Evolutionary conservation across 1,140 invertebrate genomes (phyloP), one percentile per base, ranked within the genome.

Genomic region (Anastrepha ludens): DNA sequence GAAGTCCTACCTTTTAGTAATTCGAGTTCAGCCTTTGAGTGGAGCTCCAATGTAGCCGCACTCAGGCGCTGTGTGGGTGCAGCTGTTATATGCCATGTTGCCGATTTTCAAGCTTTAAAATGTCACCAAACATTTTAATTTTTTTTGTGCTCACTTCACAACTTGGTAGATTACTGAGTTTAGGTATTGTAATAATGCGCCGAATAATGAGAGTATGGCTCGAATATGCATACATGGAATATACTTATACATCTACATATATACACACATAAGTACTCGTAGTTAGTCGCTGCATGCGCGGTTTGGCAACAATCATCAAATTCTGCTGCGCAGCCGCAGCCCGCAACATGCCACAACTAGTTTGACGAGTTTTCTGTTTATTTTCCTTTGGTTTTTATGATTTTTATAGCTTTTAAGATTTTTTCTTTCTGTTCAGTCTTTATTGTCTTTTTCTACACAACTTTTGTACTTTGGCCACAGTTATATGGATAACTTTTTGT

Each of bases 391-490:
- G 41, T 41, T 74, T 74, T 74, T 74, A 74, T n/a, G 41, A 74
- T 41, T 74, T 74, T 74, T 74, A 74, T n/a, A 41, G 39, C 67
- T 74, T 74, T 39, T 29, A 8, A 74, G 67, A 47, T 13, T 67
- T 74, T 70, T 74, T 74, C 39, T 44, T 74, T 11, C 13, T 44
- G 9, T 74, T 74, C 39, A 17, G 1, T n/a, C 29, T 74, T 47
- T 74, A 47, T n/a, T 47, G 15, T 44, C 13, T 41, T 74, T 74
- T 74, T n/a, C 67, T 47, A 74, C 67, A 74, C 67, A 74, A 41
- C 15, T 74, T 29, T 74, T 74, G 67, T 74, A 74, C 67, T 74
- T 74, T 74, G 67, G 44, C 67, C 13, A 44, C 41, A 74, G 67
- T 17, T 74, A 41, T 74, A 74, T 47, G 67, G 39, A 17, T 44